Evolutionary conservation across 2,113 vertebrate genomes (phyloP).

Genomic region (Rhinoderma darwinii): DNA sequence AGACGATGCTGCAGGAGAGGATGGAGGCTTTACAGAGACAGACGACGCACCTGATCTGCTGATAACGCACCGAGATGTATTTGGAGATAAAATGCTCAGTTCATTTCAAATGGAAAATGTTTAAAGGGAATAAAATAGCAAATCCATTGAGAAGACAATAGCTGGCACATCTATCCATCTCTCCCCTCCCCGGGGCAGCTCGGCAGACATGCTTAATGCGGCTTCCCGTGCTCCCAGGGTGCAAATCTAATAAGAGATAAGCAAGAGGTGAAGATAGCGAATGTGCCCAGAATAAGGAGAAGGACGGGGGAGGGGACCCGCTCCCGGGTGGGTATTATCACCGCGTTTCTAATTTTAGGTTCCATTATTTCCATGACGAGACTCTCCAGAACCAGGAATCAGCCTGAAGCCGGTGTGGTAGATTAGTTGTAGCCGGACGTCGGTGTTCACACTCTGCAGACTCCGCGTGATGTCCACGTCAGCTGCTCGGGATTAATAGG

Average conservation of each 20-base stretch:
- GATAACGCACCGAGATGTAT: conserved; percentile 51
- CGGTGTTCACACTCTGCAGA: neutral
- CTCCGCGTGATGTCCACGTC: neutral
- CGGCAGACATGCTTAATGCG: conserved; percentile 64
- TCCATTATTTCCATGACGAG: neutral
- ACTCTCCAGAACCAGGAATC: too few species aligned
- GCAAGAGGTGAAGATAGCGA: conserved; percentile 37
- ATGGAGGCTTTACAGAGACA: conserved; percentile 11
- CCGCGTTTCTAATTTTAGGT: neutral
- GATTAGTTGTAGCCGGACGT: too few species aligned
- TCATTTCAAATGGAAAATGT: conserved; percentile 53
- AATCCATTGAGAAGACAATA: conserved; percentile 50
- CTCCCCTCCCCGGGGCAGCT: conserved; percentile 60
- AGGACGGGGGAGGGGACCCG: neutral
- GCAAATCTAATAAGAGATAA: conserved; percentile 72
- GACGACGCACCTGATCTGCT: conserved; percentile 36
- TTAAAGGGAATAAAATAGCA: conserved; percentile 58
- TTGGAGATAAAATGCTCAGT: conserved; percentile 54
- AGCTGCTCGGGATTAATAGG: neutral
- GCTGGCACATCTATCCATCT: conserved; percentile 66
- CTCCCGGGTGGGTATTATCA: neutral
- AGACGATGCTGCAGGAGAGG: neutral
- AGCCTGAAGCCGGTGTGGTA: too few species aligned
- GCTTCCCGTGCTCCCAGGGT: conserved; percentile 66
- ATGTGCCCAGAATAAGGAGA: conserved; percentile 42